Evolutionary conservation across 2,797 vertebrate genomes (phyloP).

Genomic region (Eupleurogrammus muticus): DNA sequence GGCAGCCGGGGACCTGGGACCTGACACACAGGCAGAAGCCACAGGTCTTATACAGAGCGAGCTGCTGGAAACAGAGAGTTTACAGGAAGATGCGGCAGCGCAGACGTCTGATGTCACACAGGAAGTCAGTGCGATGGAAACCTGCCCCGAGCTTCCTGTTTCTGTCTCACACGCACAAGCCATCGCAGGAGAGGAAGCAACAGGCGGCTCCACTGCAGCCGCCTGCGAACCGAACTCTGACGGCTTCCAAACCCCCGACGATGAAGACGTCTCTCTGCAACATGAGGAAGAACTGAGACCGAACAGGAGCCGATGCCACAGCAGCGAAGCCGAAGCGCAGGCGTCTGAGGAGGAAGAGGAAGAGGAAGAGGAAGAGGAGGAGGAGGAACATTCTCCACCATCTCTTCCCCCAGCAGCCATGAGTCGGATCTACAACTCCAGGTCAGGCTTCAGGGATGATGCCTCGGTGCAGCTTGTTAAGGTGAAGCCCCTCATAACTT

Average conservation of each 20-base stretch:
- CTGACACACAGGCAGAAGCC: constrained; percentile 17
- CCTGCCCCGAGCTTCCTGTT: constrained; percentile 82
- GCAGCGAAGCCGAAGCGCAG: constrained; percentile 50
- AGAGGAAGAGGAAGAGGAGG: constrained; percentile 66
- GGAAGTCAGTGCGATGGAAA: constrained; percentile 80
- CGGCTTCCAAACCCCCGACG: constrained; percentile 45
- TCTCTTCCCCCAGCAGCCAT: constrained; percentile 72
- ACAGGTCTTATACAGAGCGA: constrained; percentile 34
- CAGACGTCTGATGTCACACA: constrained; percentile 79
- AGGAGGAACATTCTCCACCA: constrained; percentile 58
- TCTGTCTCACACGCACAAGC: constrained; percentile 67
- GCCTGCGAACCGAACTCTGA: constrained; percentile 41
- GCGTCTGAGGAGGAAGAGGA: constrained; percentile 54
- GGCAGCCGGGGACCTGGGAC: constrained; percentile 32
- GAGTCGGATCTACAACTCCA: constrained; percentile 84
- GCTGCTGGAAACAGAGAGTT: constrained; percentile 28
- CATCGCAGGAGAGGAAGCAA: constrained; percentile 70
- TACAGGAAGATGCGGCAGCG: constrained; percentile 69
- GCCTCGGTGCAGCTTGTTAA: constrained; percentile 71
- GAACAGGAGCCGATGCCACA: constrained; percentile 27
- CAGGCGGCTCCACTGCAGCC: constrained; percentile 22
- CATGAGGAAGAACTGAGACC: constrained; percentile 64
- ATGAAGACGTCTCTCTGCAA: constrained; percentile 54
- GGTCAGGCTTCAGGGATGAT: constrained; percentile 74
- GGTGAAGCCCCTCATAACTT: constrained; percentile 67